These are phyloP conservation scores for Zoanthus gigantus DNA, from an alignment of 92 coral and sea anemone genomes.

Conservation along the genomic window DNA sequence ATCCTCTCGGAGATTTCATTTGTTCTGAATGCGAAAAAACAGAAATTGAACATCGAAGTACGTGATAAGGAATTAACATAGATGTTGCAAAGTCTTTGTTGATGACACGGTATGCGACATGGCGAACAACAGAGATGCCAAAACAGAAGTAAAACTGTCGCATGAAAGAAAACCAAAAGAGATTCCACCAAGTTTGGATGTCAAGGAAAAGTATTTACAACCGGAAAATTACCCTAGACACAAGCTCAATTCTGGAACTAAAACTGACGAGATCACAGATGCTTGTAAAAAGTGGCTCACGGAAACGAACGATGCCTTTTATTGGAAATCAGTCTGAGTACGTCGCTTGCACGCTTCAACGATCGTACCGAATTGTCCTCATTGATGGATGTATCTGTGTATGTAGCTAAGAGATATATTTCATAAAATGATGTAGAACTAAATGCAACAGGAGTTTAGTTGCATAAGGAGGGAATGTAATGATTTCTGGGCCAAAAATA, in stretches of 20 bases:
- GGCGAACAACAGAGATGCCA: neutral
- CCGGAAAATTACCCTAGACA: neutral
- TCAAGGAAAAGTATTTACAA: neutral
- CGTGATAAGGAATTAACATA: no score
- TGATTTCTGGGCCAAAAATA: neutral
- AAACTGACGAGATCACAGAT: neutral
- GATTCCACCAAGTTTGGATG: neutral
- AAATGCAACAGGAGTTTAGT: neutral
- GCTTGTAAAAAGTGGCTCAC: slow-evolving; percentile 32
- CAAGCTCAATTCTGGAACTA: neutral
- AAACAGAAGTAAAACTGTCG: slow-evolving; percentile 10
- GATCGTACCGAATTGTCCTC: no score
- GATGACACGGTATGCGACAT: neutral
- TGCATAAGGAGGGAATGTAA: neutral
- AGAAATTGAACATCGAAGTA: neutral
- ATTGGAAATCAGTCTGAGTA: slow-evolving; percentile 25
- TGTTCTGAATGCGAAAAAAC: neutral
- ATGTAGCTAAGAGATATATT: neutral
- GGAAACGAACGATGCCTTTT: slow-evolving; percentile 40
- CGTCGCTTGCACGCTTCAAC: neutral
- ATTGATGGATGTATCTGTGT: no score
- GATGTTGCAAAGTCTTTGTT: neutral
- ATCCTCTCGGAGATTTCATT: neutral
- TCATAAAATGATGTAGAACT: neutral
- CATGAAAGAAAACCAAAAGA: neutral